Percentiles rank a stretch among this genome's conserved stretches.
Conservation (phyloP, 2,888 invertebrate genomes). For the Mythimna loreyi region DNA sequence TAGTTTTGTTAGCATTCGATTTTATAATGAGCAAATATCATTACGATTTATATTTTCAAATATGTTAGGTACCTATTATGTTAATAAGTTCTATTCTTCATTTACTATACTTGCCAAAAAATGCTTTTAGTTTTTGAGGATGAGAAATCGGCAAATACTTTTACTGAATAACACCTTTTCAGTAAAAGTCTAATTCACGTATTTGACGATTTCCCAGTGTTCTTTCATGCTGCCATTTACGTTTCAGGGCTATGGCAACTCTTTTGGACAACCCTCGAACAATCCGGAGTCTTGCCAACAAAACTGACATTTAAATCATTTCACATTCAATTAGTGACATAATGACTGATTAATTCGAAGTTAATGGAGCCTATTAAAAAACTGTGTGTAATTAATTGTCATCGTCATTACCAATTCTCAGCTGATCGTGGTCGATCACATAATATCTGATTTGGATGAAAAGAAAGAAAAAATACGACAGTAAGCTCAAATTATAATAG, state of each 20-base stretch:
- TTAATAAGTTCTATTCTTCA: neutral
- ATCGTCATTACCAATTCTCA: slow-evolving; percentile 2
- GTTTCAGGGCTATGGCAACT: too few relatives aligned
- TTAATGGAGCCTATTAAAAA: neutral
- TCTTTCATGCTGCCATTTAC: too few relatives aligned
- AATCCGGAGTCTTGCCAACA: neutral
- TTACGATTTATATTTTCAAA: slow-evolving; percentile 4
- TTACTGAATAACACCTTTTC: too few relatives aligned
- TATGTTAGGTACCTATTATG: neutral
- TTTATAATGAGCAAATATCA: slow-evolving; percentile 15
- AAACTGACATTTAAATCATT: neutral
- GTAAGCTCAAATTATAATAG: neutral
- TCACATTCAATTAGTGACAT: neutral
- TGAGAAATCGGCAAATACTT: too few relatives aligned
- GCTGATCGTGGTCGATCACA: too few relatives aligned
- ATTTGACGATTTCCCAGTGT: too few relatives aligned
- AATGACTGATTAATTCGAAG: neutral
- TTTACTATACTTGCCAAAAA: too few relatives aligned
- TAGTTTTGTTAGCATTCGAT: slow-evolving; percentile 15
- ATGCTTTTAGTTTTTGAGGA: too few relatives aligned
- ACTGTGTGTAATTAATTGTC: neutral
- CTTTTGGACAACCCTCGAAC: too few relatives aligned
- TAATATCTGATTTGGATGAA: neutral
- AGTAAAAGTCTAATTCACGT: too few relatives aligned
- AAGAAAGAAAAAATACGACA: neutral